A percentile compares a stretch with the other conserved stretches of the same genome.
phyloP scores from a whole-genome alignment of 2,113 vertebrate genomes.

The Rhabdornis inornatus region DNA sequence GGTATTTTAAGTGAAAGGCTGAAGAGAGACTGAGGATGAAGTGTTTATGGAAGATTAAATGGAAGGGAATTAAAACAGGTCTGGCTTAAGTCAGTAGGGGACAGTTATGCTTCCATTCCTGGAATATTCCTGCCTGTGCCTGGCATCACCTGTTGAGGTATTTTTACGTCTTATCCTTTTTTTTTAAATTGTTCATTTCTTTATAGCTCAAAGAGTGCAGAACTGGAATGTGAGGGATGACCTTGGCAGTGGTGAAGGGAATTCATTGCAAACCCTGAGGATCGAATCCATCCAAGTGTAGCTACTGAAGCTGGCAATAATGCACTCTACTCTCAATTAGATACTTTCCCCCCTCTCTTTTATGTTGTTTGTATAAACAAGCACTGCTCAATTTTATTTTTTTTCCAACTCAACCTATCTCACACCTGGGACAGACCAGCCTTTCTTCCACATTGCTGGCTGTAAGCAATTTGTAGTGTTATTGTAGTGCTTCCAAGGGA shows the following conservation, averaged over 20 bases:
- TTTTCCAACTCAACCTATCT: neutral
- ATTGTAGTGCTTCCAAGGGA: neutral
- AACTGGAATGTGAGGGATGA: neutral
- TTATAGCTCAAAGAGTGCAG: neutral
- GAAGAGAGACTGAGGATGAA: neutral
- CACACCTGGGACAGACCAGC: neutral
- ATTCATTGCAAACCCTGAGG: neutral
- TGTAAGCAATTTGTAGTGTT: slow-evolving; percentile 28
- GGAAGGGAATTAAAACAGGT: neutral
- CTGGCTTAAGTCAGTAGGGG: neutral
- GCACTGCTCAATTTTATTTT: neutral
- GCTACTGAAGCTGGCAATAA: neutral
- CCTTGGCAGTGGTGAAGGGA: neutral
- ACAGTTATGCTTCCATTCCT: neutral
- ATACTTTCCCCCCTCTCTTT: neutral
- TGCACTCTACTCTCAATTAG: neutral
- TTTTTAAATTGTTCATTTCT: neutral
- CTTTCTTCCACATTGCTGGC: neutral
- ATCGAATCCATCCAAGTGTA: neutral
- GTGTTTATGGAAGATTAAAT: neutral
- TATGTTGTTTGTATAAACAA: slow-evolving; percentile 38
- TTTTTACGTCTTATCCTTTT: neutral
- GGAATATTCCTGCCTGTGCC: neutral
- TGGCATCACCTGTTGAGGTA: neutral
- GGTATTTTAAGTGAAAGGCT: neutral